These are phyloP conservation scores for Endotricha flammealis DNA, from an alignment of 2,888 invertebrate species.

Conservation along the genomic window DNA sequence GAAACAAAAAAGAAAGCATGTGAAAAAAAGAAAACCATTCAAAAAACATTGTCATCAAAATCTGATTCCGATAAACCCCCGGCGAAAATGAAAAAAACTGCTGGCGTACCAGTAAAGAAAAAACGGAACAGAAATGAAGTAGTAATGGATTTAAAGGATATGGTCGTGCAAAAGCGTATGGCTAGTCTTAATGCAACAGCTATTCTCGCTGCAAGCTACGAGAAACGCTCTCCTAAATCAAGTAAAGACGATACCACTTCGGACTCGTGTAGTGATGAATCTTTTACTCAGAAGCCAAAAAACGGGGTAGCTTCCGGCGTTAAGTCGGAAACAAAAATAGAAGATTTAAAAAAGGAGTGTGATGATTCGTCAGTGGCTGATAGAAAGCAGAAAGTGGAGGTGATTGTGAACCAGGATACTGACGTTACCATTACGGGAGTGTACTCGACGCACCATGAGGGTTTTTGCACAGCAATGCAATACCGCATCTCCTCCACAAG, in stretches of 20 bases:
- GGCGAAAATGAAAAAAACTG: constrained; percentile 65
- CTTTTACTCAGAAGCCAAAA: constrained; percentile 72
- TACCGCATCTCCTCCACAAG: constrained; percentile 93
- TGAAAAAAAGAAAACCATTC: constrained; percentile 62
- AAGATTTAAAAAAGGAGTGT: constrained; percentile 59
- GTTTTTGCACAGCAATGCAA: constrained; percentile 92
- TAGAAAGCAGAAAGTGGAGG: constrained; percentile 82
- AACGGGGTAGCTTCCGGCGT: constrained; percentile 74
- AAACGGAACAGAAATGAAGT: constrained; percentile 80
- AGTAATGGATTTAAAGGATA: constrained; percentile 89
- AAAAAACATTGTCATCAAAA: constrained; percentile 52
- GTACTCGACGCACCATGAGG: constrained; percentile 89
- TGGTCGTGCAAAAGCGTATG: constrained; percentile 93
- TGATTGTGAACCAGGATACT: constrained; percentile 90
- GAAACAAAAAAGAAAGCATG: constrained; percentile 58
- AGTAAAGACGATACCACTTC: constrained; percentile 78
- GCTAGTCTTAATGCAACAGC: constrained; percentile 94
- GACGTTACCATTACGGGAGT: constrained; percentile 93
- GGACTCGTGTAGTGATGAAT: constrained; percentile 75
- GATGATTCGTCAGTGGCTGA: constrained; percentile 51
- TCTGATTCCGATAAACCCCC: constrained; percentile 72
- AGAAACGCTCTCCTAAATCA: constrained; percentile 81
- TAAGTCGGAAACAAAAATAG: constrained; percentile 72
- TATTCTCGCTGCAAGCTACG: constrained; percentile 92
- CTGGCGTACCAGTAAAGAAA: constrained; percentile 67